phyloP scores from a whole-genome alignment of 1,140 invertebrate genomes.

The Drosophila baimaii region DNA sequence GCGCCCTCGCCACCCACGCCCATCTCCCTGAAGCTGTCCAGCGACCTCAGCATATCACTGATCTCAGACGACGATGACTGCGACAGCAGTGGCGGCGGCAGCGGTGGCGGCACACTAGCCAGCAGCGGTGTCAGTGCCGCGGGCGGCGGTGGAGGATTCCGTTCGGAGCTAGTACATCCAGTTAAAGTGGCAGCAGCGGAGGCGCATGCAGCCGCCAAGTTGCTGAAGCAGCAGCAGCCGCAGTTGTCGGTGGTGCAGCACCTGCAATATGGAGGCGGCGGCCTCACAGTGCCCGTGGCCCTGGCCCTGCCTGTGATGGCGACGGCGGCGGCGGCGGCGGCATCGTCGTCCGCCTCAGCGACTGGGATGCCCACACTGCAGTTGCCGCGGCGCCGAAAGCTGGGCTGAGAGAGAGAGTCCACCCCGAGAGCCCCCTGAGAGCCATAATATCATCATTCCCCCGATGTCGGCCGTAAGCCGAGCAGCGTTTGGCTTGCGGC shows the following conservation, averaged over 20 bases:
- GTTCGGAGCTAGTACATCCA: slow-evolving; percentile 48
- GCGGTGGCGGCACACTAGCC: background rate
- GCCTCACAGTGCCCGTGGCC: slow-evolving; percentile 43
- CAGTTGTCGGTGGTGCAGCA: slow-evolving; percentile 74
- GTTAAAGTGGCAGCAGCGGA: slow-evolving; percentile 54
- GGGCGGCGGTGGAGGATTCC: slow-evolving; percentile 3
- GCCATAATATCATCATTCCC: slow-evolving; percentile 54
- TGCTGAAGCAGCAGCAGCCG: slow-evolving; percentile 71
- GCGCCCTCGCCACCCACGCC: slow-evolving; percentile 60
- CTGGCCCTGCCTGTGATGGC: slow-evolving; percentile 56
- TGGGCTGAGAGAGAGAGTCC: slow-evolving; percentile 33
- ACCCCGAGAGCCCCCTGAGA: too few relatives aligned
- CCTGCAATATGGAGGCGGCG: slow-evolving; percentile 60
- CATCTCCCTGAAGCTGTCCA: slow-evolving; percentile 77
- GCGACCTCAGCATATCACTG: slow-evolving; percentile 82
- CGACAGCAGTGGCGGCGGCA: slow-evolving; percentile 40
- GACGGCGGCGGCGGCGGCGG: slow-evolving; percentile 34
- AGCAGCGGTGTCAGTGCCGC: background rate
- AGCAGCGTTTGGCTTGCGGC: background rate
- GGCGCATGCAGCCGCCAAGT: slow-evolving; percentile 66
- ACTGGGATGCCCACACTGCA: slow-evolving; percentile 22
- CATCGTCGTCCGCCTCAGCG: slow-evolving; percentile 13
- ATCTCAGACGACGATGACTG: slow-evolving; percentile 83
- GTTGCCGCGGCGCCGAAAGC: slow-evolving; percentile 42
- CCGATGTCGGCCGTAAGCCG: too few relatives aligned